Conservation (phyloP, 2,888 invertebrate genomes). For the Chymomyza caudatula region DNA sequence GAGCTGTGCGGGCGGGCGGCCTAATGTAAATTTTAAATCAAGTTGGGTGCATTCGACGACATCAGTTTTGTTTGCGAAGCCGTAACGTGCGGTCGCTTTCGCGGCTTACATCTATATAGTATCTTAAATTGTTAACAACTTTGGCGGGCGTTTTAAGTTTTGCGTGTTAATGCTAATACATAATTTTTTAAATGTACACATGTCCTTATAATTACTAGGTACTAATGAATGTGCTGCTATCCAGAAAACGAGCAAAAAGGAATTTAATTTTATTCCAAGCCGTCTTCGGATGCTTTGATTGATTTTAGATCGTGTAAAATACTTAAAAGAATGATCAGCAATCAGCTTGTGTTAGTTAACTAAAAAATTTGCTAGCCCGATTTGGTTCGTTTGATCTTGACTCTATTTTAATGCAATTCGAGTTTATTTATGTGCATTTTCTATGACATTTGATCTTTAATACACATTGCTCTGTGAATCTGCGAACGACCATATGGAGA, state of each 20-base stretch:
- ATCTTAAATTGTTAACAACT: background rate
- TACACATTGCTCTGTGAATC: background rate
- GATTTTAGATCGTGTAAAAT: background rate
- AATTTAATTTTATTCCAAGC: background rate
- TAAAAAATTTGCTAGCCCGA: background rate
- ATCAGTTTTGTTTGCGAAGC: conserved; percentile 73
- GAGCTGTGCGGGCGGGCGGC: conserved; percentile 55
- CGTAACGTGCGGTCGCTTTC: conserved; percentile 65
- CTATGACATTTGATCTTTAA: conserved; percentile 60
- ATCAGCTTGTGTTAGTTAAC: background rate
- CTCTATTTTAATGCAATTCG: conserved; percentile 51
- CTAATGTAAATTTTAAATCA: conserved; percentile 71
- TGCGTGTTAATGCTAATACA: background rate
- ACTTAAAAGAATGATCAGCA: background rate
- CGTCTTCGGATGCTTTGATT: background rate
- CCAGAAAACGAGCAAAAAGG: background rate
- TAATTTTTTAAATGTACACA: background rate
- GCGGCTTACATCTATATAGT: background rate
- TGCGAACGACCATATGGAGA: conserved; percentile 53
- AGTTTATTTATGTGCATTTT: background rate
- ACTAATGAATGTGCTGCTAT: background rate
- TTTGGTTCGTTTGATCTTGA: conserved; percentile 58
- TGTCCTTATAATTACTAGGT: background rate
- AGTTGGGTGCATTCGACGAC: conserved; percentile 63
- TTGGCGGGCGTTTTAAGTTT: background rate